A percentile compares a stretch with the other conserved stretches of the same genome.
These are phyloP conservation scores for Turdus rufiventris DNA, from an alignment of 2,113 vertebrate genomes.

Conservation along the genomic window DNA sequence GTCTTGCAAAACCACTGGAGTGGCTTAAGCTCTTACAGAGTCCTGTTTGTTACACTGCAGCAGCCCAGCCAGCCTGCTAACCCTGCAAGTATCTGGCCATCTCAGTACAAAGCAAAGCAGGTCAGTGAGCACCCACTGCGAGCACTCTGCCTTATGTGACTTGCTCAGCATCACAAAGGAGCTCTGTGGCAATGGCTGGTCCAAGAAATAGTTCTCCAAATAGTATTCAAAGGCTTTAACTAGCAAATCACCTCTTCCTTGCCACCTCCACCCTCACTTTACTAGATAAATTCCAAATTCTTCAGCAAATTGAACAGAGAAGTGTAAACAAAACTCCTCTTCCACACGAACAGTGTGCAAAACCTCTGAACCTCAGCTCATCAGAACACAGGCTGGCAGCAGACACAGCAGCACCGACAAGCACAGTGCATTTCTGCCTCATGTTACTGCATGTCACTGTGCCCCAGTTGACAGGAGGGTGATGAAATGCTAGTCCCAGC, in stretches of 20 bases:
- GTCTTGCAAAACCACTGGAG: neutral
- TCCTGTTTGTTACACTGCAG: neutral
- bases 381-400: neutral
- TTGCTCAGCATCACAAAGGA: neutral
- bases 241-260: neutral
- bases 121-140: neutral
- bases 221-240: neutral
- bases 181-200: neutral
- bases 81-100: neutral
- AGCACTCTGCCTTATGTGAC: neutral
- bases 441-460: neutral
- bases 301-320: neutral
- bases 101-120: neutral
- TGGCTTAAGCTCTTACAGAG: neutral
- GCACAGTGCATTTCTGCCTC: neutral
- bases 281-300: neutral
- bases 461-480: conserved; percentile 7
- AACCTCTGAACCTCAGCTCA: neutral
- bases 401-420: neutral
- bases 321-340: neutral
- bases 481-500: neutral
- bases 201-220: neutral
- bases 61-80: neutral
- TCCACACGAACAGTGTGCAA: neutral
- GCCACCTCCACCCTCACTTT: neutral